Conservation (phyloP, 2,797 vertebrate genomes). For the Crenuchus spilurus region DNA sequence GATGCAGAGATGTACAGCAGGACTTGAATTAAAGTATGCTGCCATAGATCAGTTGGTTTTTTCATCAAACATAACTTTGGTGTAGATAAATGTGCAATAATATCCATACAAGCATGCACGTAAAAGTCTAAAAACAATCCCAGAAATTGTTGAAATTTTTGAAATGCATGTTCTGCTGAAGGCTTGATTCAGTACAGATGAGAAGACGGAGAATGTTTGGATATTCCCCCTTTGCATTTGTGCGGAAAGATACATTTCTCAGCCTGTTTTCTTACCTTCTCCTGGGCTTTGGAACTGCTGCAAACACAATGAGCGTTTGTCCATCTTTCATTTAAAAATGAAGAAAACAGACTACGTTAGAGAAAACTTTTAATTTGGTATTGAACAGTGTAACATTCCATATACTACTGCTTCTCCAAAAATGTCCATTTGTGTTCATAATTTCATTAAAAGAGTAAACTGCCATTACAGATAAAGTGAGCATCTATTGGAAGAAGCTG, state of each 20-base stretch:
- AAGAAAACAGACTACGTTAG: not conserved
- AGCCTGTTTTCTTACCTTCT: constrained; percentile 13
- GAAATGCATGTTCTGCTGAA: constrained; percentile 18
- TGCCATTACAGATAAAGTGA: no score
- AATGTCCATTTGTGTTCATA: no score
- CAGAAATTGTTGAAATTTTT: constrained; percentile 34
- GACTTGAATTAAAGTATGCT: constrained; percentile 36
- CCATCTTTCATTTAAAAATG: not conserved
- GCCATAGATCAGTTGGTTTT: constrained; percentile 34
- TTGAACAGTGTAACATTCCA: no score
- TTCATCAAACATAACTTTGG: constrained; percentile 19
- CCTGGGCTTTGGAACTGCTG: constrained; percentile 6
- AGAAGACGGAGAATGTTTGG: constrained; percentile 7
- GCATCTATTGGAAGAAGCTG: no score
- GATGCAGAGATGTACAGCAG: not conserved
- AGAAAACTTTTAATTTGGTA: no score
- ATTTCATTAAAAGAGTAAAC: no score
- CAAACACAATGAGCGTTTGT: not conserved
- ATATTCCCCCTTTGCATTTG: constrained; percentile 23
- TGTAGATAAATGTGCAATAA: constrained; percentile 16
- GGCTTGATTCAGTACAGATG: not conserved
- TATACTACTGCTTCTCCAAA: no score
- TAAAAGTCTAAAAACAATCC: not conserved
- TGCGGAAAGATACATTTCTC: constrained; percentile 25
- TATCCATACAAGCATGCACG: not conserved